phyloP scores from a whole-genome alignment of 2,888 invertebrate genomes.

The Anodontia alba region DNA sequence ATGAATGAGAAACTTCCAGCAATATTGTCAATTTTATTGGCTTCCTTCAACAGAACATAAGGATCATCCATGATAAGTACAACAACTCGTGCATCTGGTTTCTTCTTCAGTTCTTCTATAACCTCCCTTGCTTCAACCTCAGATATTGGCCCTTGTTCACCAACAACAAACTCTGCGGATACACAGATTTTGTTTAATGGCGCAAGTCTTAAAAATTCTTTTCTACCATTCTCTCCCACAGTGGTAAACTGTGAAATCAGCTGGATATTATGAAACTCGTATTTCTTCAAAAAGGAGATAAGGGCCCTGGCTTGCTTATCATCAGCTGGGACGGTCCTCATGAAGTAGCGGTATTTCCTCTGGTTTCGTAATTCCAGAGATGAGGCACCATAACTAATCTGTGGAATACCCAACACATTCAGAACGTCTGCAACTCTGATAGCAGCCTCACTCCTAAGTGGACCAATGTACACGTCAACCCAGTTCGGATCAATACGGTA shows the following conservation, averaged over 20 bases:
- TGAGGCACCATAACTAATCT: constrained; percentile 81
- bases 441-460: constrained; percentile 76
- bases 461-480: constrained; percentile 77
- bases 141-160: constrained; percentile 61
- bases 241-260: constrained; percentile 78
- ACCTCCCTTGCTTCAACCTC: constrained; percentile 62
- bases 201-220: constrained; percentile 79
- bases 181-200: constrained; percentile 78
- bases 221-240: constrained; percentile 73
- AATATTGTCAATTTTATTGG: constrained; percentile 43
- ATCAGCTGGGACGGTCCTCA: constrained; percentile 81
- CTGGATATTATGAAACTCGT: constrained; percentile 84
- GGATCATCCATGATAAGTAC: constrained; percentile 77
- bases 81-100: constrained; percentile 70
- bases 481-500: constrained; percentile 63
- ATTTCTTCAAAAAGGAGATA: constrained; percentile 83
- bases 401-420: constrained; percentile 76
- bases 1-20: constrained; percentile 71
- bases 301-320: constrained; percentile 82
- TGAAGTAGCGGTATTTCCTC: constrained; percentile 76
- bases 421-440: constrained; percentile 79
- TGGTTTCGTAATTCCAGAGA: constrained; percentile 71
- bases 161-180: constrained; percentile 72
- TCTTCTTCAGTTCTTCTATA: constrained; percentile 52
- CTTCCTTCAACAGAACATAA: constrained; percentile 69